Conservation (phyloP, 2,888 invertebrate genomes). For the Pachycephus smyrnensis region DNA sequence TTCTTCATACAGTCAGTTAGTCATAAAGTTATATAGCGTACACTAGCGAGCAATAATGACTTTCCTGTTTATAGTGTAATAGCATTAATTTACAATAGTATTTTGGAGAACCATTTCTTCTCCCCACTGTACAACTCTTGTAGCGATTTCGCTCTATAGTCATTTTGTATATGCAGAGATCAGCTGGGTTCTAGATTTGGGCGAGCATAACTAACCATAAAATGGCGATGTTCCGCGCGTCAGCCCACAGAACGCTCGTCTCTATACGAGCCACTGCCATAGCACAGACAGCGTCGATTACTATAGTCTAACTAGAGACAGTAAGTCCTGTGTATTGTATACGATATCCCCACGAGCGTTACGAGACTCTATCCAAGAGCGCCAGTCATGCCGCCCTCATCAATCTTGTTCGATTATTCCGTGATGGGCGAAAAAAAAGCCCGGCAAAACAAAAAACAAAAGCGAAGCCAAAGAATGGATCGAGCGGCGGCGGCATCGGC, state of each 20-base stretch:
- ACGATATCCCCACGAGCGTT: neutral
- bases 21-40: too few relatives aligned
- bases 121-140: too few relatives aligned
- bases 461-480: conserved; percentile 43
- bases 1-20: too few relatives aligned
- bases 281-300: neutral
- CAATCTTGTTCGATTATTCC: conserved; percentile 68
- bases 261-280: conserved; percentile 15
- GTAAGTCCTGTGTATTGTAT: neutral
- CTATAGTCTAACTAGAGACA: neutral
- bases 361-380: neutral
- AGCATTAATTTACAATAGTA: too few relatives aligned
- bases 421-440: conserved; percentile 61
- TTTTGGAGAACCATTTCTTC: too few relatives aligned
- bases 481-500: conserved; percentile 15
- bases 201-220: conserved; percentile 39
- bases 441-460: conserved; percentile 29
- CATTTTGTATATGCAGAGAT: neutral
- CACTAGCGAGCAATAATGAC: too few relatives aligned
- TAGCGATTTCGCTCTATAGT: neutral
- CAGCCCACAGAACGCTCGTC: conserved; percentile 31
- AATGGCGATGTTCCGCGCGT: conserved; percentile 57
- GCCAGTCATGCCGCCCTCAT: conserved; percentile 65
- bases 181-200: neutral
- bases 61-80: too few relatives aligned